Evolutionary conservation across 2,888 invertebrate species (phyloP), one percentile per base, ranked within the genome.

Genomic region (Andrena trimmerana): DNA sequence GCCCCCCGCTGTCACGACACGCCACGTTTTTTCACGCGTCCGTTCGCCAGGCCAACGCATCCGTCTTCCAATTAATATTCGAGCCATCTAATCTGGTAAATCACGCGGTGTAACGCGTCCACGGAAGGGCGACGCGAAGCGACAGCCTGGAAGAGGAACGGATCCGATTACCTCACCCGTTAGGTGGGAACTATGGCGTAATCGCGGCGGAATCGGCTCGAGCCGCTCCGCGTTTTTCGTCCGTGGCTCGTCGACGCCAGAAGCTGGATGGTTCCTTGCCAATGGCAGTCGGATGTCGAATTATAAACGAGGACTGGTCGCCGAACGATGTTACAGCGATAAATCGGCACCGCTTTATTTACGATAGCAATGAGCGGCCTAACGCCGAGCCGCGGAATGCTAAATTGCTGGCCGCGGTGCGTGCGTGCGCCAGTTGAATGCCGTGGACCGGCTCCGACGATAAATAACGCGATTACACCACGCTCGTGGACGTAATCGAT

Each of bases 61-160:
- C 59, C 57, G 74, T 68, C 75, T 31, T 24, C 80, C 88, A 90
- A 91, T 91, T 90, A 91, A 90, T 90, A 91, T 91, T 87, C 90
- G 72, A 89, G 86, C 83, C 84, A 86, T 89, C 86, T 77, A 59
- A 85, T 83, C 68, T 81, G 74, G 86, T 83, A 85, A 83, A 87
- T 88, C 87, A 81, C 62, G 71, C 73, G 81, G 68, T 59, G 78
- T 80, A 74, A 85, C 83, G 84, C 84, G 79, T 81, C 69, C 48
- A 59, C 62, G 70, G 63, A 68, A 72, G 59, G 78, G 75, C 74
- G 82, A 89, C 78, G 31, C 74, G 83, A 88, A 75, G 85, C 88
- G 89, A 90, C 90, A 83, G 86, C 83, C 69, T 78, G 86, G 86
- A 90, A 91, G 83, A 77, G 73, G 65, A 79, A 73, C 66, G 79